phyloP scores from a whole-genome alignment of 1,140 invertebrate genomes.

The Zaprionus camerounensis region DNA sequence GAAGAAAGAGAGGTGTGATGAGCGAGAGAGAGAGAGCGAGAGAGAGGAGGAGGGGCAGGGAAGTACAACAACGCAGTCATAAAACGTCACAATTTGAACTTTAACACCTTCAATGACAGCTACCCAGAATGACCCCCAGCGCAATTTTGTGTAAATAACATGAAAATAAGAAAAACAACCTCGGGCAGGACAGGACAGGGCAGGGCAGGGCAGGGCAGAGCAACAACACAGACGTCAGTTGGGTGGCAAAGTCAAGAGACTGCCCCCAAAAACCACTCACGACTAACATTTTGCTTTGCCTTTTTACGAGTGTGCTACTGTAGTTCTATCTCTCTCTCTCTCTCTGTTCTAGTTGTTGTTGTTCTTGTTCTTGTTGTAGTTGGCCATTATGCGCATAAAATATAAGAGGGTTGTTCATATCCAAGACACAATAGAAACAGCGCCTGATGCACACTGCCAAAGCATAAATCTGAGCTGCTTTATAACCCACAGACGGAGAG shows the following conservation, averaged over 20 bases:
- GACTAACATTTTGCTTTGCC: conserved; percentile 42
- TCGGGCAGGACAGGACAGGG: conserved; percentile 31
- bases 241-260: conserved; percentile 5
- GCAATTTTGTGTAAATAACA: conserved; percentile 83
- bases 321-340: conserved; percentile 3
- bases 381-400: conserved; percentile 82
- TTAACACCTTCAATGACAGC: conserved; percentile 81
- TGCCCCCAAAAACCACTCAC: conserved; percentile 46
- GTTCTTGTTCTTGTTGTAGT: conserved; percentile 50
- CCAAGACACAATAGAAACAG: conserved; percentile 69
- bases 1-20: not conserved
- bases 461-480: conserved; percentile 76
- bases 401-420: conserved; percentile 81
- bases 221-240: conserved; percentile 11
- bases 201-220: conserved; percentile 3
- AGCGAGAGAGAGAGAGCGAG: not conserved
- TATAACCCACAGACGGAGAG: conserved; percentile 27
- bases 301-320: conserved; percentile 46
- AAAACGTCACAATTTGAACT: conserved; percentile 73
- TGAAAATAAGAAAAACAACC: conserved; percentile 79
- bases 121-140: conserved; percentile 70
- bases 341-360: conserved; percentile 30
- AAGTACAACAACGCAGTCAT: conserved; percentile 27
- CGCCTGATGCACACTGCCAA: conserved; percentile 38
- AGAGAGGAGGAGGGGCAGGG: not conserved